A percentile compares a stretch with the other conserved stretches of the same genome.
Conservation (phyloP, 2,888 invertebrate genomes). For the Polyommatus icarus region DNA sequence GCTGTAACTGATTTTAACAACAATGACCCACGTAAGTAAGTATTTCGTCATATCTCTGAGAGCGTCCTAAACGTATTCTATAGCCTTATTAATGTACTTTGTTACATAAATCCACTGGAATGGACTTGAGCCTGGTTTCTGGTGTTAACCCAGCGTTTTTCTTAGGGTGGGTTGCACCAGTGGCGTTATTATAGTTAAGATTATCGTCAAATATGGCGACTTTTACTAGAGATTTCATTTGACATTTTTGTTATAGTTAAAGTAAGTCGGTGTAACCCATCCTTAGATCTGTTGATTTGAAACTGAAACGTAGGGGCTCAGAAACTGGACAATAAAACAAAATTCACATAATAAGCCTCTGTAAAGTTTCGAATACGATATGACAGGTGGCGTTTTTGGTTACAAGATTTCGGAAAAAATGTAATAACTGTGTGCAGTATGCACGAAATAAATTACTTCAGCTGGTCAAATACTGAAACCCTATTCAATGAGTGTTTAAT, state of each 20-base stretch:
- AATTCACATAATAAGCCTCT: not conserved
- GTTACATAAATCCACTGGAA: slow-evolving; percentile 13
- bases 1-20: too few species aligned
- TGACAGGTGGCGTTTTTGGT: not conserved
- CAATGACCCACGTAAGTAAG: too few species aligned
- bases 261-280: too few species aligned
- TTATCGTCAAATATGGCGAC: too few species aligned
- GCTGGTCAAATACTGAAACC: not conserved
- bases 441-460: not conserved
- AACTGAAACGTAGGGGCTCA: not conserved
- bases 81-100: slow-evolving; percentile 7
- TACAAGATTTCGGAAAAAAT: not conserved
- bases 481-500: not conserved
- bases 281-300: too few species aligned
- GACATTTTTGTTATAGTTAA: too few species aligned
- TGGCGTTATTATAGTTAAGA: too few species aligned
- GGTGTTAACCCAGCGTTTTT: too few species aligned
- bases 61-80: not conserved
- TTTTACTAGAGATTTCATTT: too few species aligned
- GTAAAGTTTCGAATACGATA: not conserved
- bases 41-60: not conserved
- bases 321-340: not conserved
- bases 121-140: not conserved
- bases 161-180: too few species aligned
- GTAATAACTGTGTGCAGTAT: not conserved